Evolutionary conservation across 2,888 invertebrate species (phyloP), one percentile per base, ranked within the genome.

Genomic region (Marasmarcha lunaedactyla): DNA sequence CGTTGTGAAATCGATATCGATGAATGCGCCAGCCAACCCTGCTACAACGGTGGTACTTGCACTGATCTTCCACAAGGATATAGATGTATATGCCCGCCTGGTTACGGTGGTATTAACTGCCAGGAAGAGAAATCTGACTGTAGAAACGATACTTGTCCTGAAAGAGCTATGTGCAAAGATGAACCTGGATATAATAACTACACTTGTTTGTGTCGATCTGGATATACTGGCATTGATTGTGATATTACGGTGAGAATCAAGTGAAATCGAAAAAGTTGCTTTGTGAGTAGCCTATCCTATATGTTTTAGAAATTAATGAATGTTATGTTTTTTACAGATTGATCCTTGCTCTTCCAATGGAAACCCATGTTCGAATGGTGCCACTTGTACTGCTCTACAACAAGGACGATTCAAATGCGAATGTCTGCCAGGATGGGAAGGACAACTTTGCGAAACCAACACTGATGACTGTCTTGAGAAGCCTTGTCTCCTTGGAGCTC

Each of bases 381-480:
- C 94, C 2, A 89, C 90, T 33, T 97, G 97, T 58, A 87, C 93
- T 47, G 95, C 94, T 35, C 86, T 95, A 42, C 94, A 94, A 66
- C 95, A 95, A 84, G 96, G 96, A 9, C 86, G 96, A 50, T 97
- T 92, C 71, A 92, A 93, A 68, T 99, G 99, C 65, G 94, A 96
- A 66, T 99, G 99, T 68, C 83, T 94, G 39, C 92, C 95, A 13
- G 99, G 99, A 33, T 99, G 98, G 98, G 95, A 96, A 66, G 99
- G 99, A 43, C 92, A 94, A 54, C 90, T 92, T 44, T 99, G 99
- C 68, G 95, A 97, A 63, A 87, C 86, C n/a, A 95, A 97, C 62
- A 93, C 90, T 46, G 92, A 98, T 59, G 97, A 98, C 61, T 98
- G 97, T 67, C 90, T 93, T 4, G 96, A 96, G 66, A 90, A 90